A percentile compares a stretch with the other conserved stretches of the same genome.
phyloP scores from a whole-genome alignment of 1,140 invertebrate genomes.

The Diachasmimorpha longicaudata region DNA sequence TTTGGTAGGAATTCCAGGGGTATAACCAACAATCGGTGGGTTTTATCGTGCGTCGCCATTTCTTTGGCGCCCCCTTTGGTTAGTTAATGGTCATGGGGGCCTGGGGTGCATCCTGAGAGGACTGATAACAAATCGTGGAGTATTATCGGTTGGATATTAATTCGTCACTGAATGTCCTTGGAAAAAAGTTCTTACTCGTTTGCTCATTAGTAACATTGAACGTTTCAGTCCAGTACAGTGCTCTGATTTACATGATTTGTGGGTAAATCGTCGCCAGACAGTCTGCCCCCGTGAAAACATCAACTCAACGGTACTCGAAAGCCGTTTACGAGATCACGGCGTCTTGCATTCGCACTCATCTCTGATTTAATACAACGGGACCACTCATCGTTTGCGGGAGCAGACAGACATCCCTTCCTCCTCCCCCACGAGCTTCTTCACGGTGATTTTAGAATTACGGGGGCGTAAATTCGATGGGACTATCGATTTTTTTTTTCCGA shows the following conservation, averaged over 20 bases:
- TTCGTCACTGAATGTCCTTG: no score
- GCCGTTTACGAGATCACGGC: neutral
- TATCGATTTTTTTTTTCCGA: neutral
- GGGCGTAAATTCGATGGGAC: neutral
- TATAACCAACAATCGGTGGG: neutral
- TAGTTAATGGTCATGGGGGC: neutral
- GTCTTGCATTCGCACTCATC: neutral
- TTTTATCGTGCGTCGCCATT: neutral
- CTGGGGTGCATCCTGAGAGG: neutral
- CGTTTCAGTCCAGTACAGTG: neutral
- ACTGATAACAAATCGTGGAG: neutral
- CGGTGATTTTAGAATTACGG: no score
- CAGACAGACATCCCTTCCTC: neutral
- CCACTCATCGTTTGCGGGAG: neutral
- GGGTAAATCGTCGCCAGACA: neutral
- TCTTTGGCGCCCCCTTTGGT: conserved; percentile 6
- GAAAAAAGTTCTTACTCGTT: no score
- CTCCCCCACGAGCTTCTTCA: no score
- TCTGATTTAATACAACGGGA: neutral
- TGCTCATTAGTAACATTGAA: neutral
- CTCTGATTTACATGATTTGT: neutral
- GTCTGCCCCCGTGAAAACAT: neutral
- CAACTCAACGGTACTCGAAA: neutral
- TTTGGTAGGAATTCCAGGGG: neutral
- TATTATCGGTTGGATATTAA: no score